Base-by-base conservation (phyloP, 2,888 invertebrate species). In the Diaperis boleti region DNA sequence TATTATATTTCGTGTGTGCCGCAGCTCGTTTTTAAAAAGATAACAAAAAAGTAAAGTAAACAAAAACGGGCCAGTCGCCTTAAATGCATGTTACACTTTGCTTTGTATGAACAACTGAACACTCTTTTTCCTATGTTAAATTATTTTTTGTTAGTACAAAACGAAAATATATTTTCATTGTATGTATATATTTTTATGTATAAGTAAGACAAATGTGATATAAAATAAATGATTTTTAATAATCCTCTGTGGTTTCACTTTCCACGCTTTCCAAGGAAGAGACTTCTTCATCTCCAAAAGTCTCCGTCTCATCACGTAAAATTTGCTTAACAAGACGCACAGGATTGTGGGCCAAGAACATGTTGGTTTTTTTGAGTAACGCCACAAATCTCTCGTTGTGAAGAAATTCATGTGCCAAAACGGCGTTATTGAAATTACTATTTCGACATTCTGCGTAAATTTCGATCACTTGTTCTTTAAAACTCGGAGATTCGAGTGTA, bases 351-450 rank as follows among this genome's bases (percentile, higher is more conserved):
- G 66, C 69, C 6, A 57, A 55, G 66, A 79, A 79, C 66, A 74
- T 78, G 22, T 63, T 69, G 3, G 69, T 74, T 11, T 56, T 57
- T 1, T 37, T 50, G 7, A 80, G 55, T 8, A 79, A 39, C 22
- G 73, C 63, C 39, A 67, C 56, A 63, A 80, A 74, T 14, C 63
- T 45, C 0, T 67, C 42, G 52, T 72, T 59, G 56, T 78, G 75
- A 14, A 80, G 68, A 66, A 79, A 75, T 42, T 78, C 74, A 56
- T 79, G 78, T 1, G 72, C 64, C 7, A 79, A 73, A 2, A 79
- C 79, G 17, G 67, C 57, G 52, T 72, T 67, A 22, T 76, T 72
- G 59, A 79, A 79, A 13, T 75, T 69, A 3, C 31, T 35, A 62
- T 74, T 74, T 50, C 62, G 71, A 14, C 73, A 69, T 3, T 66